Evolutionary conservation across 2,113 vertebrate species (phyloP), one percentile per base, ranked within the genome.

Genomic region (Spea multiplicata): DNA sequence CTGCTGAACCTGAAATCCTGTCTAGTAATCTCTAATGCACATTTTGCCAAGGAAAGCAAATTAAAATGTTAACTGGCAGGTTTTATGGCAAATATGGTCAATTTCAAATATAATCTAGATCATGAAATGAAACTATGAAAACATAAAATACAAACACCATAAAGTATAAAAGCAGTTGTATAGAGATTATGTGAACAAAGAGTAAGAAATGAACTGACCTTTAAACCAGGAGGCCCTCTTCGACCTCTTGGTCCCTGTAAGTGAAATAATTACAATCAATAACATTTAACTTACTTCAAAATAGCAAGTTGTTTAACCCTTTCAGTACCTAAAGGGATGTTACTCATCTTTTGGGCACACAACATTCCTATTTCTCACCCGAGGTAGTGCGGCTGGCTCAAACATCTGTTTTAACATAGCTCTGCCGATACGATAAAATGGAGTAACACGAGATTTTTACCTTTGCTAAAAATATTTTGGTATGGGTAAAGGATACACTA

Each of bases 231-330:
- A 73, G 49, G 74, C 49, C 90, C 89, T 81, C 13, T 74, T 82
- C 78, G 84, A 83, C 90, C 90, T 81, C 67, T 64, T 80, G 82
- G 74, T 46, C 88, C 90, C 89, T 91, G 82, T 17, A 48, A 83
- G 81, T 4, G 6, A 80, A 73, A 55, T 62, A 65, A 72, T 48
- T 44, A 12, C 8, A 65, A 13, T 72, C 45, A 71, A 61, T 10
- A 53, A 57, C 8, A 6, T 50, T 50, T 47, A 68, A 47, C 8
- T 12, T 59, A 9, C 7, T 5, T 61, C 10, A 68, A 44, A 62
- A 17, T 5, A 69, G 14, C 61, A 61, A 17, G 10, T 59, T 16
- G 50, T 14, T 61, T 59, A 61, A 30, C 30, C 30, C 30, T 30
- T 30, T 30, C 30, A 30, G 30, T 30, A 30, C 30, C 30, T 30